Percentiles rank a stretch among this genome's conserved stretches.
These are phyloP conservation scores for Drosophila setifemur DNA, from an alignment of 1,140 invertebrate genomes.

Conservation along the genomic window DNA sequence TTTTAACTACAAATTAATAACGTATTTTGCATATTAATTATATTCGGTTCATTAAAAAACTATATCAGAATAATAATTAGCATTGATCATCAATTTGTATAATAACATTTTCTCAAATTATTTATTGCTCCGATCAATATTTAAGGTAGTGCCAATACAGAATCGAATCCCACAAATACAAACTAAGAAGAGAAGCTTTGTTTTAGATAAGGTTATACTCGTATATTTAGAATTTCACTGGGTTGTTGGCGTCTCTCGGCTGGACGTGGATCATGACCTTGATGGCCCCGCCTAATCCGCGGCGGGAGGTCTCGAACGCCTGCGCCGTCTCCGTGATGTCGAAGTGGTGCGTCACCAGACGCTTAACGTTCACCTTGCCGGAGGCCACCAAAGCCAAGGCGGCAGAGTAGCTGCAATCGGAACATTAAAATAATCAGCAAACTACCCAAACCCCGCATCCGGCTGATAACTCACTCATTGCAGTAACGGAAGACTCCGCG, in stretches of 20 bases:
- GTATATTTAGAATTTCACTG: slow-evolving; percentile 54
- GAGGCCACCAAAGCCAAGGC: slow-evolving; percentile 92
- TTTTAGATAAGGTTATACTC: neutral
- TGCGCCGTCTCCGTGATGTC: slow-evolving; percentile 91
- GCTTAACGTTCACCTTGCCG: slow-evolving; percentile 93
- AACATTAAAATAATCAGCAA: slow-evolving; percentile 22
- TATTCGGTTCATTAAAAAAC: too few species aligned
- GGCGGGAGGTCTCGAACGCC: slow-evolving; percentile 93
- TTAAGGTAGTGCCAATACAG: too few species aligned
- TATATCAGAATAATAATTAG: too few species aligned
- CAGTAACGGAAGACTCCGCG: slow-evolving; percentile 95
- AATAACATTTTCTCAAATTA: too few species aligned
- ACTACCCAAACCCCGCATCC: slow-evolving; percentile 15
- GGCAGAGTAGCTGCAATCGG: slow-evolving; percentile 88
- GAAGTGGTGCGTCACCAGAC: slow-evolving; percentile 95
- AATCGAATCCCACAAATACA: too few species aligned
- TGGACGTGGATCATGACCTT: slow-evolving; percentile 97
- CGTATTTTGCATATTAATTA: too few species aligned
- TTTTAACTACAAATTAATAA: too few species aligned
- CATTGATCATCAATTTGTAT: too few species aligned
- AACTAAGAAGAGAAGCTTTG: neutral
- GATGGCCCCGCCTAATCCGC: slow-evolving; percentile 87
- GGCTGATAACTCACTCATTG: slow-evolving; percentile 86
- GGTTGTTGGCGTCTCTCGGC: slow-evolving; percentile 84
- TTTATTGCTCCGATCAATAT: too few species aligned